phyloP scores from a whole-genome alignment of 2,113 vertebrate species.

The Fukomys damarensis region DNA sequence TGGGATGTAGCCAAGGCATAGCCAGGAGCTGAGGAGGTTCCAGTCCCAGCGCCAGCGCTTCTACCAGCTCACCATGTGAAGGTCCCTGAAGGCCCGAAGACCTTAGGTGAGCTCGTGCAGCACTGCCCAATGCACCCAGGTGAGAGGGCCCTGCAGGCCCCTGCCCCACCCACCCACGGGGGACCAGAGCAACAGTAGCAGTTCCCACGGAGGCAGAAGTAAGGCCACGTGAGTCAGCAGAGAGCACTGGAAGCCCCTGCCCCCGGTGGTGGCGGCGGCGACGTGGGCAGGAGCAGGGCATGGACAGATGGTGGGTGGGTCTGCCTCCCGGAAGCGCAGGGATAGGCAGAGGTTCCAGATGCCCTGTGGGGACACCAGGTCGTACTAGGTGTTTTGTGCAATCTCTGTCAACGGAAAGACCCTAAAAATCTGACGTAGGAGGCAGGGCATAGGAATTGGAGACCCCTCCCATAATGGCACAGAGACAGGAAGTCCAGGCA shows the following conservation, averaged over 20 bases:
- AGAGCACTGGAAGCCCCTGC: slow-evolving; percentile 2
- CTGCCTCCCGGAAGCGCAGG: background rate
- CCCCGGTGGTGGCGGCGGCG: no score
- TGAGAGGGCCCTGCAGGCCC: background rate
- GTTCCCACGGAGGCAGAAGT: background rate
- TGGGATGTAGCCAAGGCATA: background rate
- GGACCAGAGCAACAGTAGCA: background rate
- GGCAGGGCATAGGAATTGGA: background rate
- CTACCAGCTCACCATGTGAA: background rate
- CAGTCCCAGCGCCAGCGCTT: background rate
- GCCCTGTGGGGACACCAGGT: background rate
- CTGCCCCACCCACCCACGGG: background rate
- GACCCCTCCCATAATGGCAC: background rate
- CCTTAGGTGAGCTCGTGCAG: fast-evolving
- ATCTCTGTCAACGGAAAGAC: background rate
- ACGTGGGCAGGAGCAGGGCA: slow-evolving; percentile 24
- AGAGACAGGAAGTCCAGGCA: background rate
- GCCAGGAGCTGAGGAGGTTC: background rate
- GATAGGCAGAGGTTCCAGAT: background rate
- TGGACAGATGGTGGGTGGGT: background rate
- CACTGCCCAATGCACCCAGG: background rate
- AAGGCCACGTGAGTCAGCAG: slow-evolving; percentile 58
- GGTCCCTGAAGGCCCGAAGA: background rate
- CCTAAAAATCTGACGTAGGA: background rate
- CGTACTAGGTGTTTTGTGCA: slow-evolving; percentile 15